Evolutionary conservation across 2,113 vertebrate genomes (phyloP).

Genomic region (Capreolus pygargus): DNA sequence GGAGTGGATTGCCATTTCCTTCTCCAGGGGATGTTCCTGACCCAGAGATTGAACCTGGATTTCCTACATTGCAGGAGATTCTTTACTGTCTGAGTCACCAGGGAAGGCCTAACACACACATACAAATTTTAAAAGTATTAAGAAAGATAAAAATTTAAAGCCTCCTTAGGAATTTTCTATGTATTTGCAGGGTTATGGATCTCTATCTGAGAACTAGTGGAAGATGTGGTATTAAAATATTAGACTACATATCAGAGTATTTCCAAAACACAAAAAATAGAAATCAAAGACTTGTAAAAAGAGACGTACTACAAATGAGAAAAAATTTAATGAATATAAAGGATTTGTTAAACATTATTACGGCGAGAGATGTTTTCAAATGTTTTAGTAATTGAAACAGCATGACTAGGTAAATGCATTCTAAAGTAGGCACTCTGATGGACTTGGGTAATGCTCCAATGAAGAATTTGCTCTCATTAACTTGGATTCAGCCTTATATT

Average conservation of each 20-base stretch:
- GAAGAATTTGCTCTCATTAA: background rate
- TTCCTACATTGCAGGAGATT: too few species aligned
- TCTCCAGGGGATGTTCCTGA: too few species aligned
- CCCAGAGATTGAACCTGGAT: too few species aligned
- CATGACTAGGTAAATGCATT: background rate
- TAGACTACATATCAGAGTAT: background rate
- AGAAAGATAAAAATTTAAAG: too few species aligned
- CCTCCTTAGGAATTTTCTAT: too few species aligned
- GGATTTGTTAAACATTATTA: background rate
- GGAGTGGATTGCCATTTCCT: too few species aligned
- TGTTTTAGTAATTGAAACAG: background rate
- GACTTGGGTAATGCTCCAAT: background rate
- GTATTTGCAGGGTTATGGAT: too few species aligned
- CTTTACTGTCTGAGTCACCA: too few species aligned
- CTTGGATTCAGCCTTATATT: background rate
- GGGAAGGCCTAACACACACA: too few species aligned
- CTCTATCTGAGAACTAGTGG: background rate
- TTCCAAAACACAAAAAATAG: background rate
- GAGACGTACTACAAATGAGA: background rate
- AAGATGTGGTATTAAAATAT: background rate
- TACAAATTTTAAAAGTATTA: too few species aligned
- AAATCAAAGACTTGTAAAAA: background rate
- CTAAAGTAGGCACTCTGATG: background rate
- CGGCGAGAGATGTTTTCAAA: background rate
- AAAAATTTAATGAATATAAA: background rate